These are phyloP conservation scores for Lasaia peninsularis DNA, from an alignment of 1,140 invertebrate genomes.

Conservation along the genomic window DNA sequence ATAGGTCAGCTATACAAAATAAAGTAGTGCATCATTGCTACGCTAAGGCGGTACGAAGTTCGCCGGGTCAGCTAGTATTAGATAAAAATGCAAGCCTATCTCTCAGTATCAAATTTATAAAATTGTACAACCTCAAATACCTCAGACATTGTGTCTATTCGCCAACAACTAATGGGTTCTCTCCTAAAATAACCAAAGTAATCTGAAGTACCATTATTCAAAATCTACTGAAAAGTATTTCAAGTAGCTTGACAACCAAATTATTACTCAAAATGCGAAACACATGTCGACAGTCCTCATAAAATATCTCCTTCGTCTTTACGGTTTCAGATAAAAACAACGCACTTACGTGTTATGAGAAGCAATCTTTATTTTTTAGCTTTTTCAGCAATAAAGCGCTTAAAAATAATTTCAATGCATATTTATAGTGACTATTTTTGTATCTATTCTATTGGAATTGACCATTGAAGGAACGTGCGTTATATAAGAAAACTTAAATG, in stretches of 20 bases:
- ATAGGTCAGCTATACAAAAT: too few relatives aligned
- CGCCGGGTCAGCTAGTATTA: too few relatives aligned
- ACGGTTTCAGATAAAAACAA: constrained; percentile 39
- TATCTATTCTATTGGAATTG: too few relatives aligned
- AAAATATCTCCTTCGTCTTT: constrained; percentile 34
- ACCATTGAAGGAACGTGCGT: too few relatives aligned
- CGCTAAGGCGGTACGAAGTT: too few relatives aligned
- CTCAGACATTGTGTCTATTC: background rate
- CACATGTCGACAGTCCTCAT: constrained; percentile 54
- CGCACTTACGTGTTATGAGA: constrained; percentile 28
- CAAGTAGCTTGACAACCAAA: constrained; percentile 51
- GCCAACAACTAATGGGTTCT: background rate
- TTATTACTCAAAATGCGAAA: constrained; percentile 50
- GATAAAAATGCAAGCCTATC: too few relatives aligned
- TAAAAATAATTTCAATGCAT: background rate
- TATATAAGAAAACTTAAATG: too few relatives aligned
- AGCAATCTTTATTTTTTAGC: background rate
- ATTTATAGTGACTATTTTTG: background rate
- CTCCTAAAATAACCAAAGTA: constrained; percentile 5
- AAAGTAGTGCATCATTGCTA: too few relatives aligned
- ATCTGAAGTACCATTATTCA: constrained; percentile 2
- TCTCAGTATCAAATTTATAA: too few relatives aligned
- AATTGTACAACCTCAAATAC: background rate
- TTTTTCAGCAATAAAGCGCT: constrained; percentile 21
- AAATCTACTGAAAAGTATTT: constrained; percentile 20